Evolutionary conservation across 2,113 vertebrate species (phyloP).

Genomic region (Ceyx cyanopectus): DNA sequence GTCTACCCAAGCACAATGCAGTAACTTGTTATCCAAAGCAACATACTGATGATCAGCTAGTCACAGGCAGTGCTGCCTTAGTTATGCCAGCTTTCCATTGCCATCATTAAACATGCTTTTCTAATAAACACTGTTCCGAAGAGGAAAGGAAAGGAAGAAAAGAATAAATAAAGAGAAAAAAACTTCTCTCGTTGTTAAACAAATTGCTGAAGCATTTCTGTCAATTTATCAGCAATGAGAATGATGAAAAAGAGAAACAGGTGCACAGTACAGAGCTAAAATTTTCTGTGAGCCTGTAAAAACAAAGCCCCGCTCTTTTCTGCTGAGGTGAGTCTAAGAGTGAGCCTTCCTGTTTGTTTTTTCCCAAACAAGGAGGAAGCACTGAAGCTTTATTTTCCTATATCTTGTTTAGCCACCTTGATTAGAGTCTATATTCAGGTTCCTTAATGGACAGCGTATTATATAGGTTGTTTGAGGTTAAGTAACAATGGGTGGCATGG

Average conservation of each 20-base stretch:
- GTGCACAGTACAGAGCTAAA: slow-evolving; percentile 2
- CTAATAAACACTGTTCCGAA: background rate
- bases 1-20: background rate
- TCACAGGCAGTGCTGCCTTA: background rate
- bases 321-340: slow-evolving; percentile 17
- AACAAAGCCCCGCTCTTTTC: background rate
- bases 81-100: background rate
- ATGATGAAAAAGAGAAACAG: slow-evolving; percentile 36
- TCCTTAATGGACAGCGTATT: slow-evolving; percentile 4
- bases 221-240: background rate
- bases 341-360: slow-evolving; percentile 53
- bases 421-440: slow-evolving; percentile 22
- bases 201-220: background rate
- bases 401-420: slow-evolving; percentile 64
- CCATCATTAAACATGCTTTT: background rate
- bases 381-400: slow-evolving; percentile 59
- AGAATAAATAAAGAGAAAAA: too few species aligned
- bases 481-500: slow-evolving; percentile 63
- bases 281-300: background rate
- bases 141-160: background rate
- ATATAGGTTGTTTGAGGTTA: slow-evolving; percentile 72
- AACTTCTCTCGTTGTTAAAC: background rate
- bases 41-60: background rate
- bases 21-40: background rate
- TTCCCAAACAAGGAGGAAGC: slow-evolving; percentile 57